Base-by-base conservation (phyloP, 2,888 invertebrate genomes). In the Seira ritae region DNA sequence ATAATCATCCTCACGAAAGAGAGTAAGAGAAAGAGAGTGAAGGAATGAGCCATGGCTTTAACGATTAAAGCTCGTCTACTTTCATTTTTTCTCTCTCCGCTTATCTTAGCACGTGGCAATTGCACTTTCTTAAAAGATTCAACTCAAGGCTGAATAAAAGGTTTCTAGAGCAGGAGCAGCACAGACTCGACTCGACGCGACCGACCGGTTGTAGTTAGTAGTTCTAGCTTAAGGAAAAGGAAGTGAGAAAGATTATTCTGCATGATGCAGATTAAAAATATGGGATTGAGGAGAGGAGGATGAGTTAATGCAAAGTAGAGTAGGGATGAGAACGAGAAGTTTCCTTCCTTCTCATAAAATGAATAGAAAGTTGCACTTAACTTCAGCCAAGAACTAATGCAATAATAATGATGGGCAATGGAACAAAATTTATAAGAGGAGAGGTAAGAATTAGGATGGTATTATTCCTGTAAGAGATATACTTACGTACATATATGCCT, bases 1-100 rank as follows among this genome's bases (percentile, higher is more conserved):
- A 20, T 74, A 22, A 19, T 73, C 65, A 19, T 73, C 72, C 17
- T 22, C 20, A 31, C 8, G 3, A 4, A 4, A 4, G 8, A 31
- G 31, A 31, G 3, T 31, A 4, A 4, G 8, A 31, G 31, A 31
- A 31, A 8, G 8, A 31, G 31, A 31, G 19, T 20, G 46, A 65
- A 65, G n/a, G 76, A 76, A 76, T 76, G 37, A 76, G 67, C 66
- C 68, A 37, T 67, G 76, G 68, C 31, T 55, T 76, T 76, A 76
- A 76, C 68, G 68, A 76, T 42, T 76, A 68, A 60, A 68, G 60
- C 76, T 42, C 19, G n/a, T n/a, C 31, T 66, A 46, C 46, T 31
- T 60, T 19, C 20, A 55, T 55, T 46, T 72, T 0, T 23, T 15
- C 22, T 66, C 12, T 2, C 20, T 65, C 17, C 1, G 10, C 20